Evolutionary conservation across 1,140 invertebrate species (phyloP).

Genomic region (Choristoneura fumiferana): DNA sequence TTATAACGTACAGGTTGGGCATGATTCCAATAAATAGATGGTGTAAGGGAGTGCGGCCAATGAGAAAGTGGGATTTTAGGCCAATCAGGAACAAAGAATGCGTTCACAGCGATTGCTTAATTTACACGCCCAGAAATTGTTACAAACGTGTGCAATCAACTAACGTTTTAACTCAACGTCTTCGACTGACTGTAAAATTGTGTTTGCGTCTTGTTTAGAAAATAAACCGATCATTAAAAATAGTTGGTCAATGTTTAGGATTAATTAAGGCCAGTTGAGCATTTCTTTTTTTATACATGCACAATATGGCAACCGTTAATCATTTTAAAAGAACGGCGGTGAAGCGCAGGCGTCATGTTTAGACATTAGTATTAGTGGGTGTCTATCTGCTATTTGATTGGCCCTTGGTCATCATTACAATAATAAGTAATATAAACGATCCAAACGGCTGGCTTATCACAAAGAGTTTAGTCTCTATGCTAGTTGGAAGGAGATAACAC

Average conservation of each 20-base stretch:
- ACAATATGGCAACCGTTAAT: slow-evolving; percentile 8
- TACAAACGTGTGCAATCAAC: not conserved
- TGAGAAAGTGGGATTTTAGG: not conserved
- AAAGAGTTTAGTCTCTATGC: too few species aligned
- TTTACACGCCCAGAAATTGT: too few species aligned
- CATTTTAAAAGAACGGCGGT: too few species aligned
- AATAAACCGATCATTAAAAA: slow-evolving; percentile 8
- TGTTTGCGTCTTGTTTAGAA: slow-evolving; percentile 15
- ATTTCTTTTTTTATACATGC: slow-evolving; percentile 33
- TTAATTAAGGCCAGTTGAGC: slow-evolving; percentile 45
- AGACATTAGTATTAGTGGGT: too few species aligned
- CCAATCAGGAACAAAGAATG: not conserved
- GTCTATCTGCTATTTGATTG: too few species aligned
- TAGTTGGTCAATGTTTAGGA: slow-evolving; percentile 37
- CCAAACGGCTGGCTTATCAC: too few species aligned
- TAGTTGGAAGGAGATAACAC: not conserved
- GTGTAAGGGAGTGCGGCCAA: not conserved
- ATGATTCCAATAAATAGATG: not conserved
- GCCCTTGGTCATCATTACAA: too few species aligned
- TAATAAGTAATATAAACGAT: too few species aligned
- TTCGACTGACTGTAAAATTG: slow-evolving; percentile 10
- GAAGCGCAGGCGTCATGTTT: too few species aligned
- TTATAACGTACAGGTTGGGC: not conserved
- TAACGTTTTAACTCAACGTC: slow-evolving; percentile 5
- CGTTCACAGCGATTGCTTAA: not conserved